Evolutionary conservation across 2,888 invertebrate species (phyloP), one percentile per base, ranked within the genome.

Genomic region (Brachypalpus laphriformis): DNA sequence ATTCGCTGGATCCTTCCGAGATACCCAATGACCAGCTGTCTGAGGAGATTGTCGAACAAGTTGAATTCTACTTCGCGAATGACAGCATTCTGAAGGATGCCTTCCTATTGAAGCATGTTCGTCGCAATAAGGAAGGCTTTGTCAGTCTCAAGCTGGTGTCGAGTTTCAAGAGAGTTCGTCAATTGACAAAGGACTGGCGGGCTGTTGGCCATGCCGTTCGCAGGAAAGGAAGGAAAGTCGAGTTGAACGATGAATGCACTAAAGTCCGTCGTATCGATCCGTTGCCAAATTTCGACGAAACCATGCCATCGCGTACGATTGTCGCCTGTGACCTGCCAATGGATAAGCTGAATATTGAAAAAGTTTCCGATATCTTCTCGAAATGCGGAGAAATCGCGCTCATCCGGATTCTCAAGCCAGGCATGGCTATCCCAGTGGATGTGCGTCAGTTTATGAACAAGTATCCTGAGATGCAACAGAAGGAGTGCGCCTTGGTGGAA

Each of bases 31-130:
- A 96, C 3, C 97, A 97, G 88, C 92, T 97, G 34, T 94, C 96
- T 9, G 94, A 95, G 83, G 94, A 96, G 89, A 97, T 98, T 88
- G 95, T 96, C 61, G 94, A 95, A 56, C 97, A 97, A 91, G 98
- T 98, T 22, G 98, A 99, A 92, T 98, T 96, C 91, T 98, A 98
- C 92, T 98, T 99, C 92, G 97, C 98, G 82, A 98, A 99, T 90
- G 97, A 97, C 63, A 98, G 98, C 91, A 97, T 99, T 88, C 95
- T 97, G 3, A 98, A 98, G 91, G 98, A 99, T 91, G 98, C 98
- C 11, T 99, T 99, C 92, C 93, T 99, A 54, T 92, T 98, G 86
- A 99, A 99, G 91, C 98, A 98, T 91, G 98, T 98, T 20, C 95
- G 97, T 74, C 94, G 98, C 68, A 98, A 98, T 92, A 98, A 98